Base-by-base conservation (phyloP, 2,888 invertebrate genomes). In the Dione juno region DNA sequence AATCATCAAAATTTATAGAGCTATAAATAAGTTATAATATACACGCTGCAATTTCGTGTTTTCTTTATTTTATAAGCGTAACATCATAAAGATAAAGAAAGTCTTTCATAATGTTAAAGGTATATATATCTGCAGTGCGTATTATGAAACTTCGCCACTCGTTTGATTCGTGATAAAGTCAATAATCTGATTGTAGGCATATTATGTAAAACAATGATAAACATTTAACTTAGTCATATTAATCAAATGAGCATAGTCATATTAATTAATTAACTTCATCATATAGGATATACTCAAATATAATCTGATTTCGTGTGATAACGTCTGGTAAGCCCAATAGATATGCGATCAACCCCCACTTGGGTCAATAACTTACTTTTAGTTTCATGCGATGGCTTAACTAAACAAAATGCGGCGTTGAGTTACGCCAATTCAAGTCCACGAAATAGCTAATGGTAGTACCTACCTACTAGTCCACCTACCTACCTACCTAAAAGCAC, bases 141-240 rank as follows among this genome's bases (percentile, higher is more conserved):
- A n/a, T 16, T 21, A 16, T 35, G 54, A 54, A 54, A 54, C 6
- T 54, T 35, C n/a, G 6, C n/a, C 54, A 54, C 54, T 35, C 11
- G n/a, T 16, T 54, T 37, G n/a, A 10, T 54, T 54, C 54, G 54
- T 54, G 54, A 54, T 54, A 54, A 37, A 37, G 37, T 37, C 37
- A 54, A 37, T 37, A 54, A 37, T 54, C 37, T 11, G 16, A 37
- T 54, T 54, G 54, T n/a, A 35, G 8, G 14, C 10, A 16, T 54
- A 54, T 54, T 54, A 54, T 54, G 54, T 54, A 35, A 54, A 16
- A 5, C 54, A 37, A 54, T 11, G 54, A 54, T 37, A n/a, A 54
- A n/a, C 54, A 54, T 54, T n/a, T 28, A 5, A 3, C 2, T 3
- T 28, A 37, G 0, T 9, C 35, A 35, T 8, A 0, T n/a, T 14